phyloP scores from a whole-genome alignment of 2,113 vertebrate genomes.

The Cyanocitta stelleri region DNA sequence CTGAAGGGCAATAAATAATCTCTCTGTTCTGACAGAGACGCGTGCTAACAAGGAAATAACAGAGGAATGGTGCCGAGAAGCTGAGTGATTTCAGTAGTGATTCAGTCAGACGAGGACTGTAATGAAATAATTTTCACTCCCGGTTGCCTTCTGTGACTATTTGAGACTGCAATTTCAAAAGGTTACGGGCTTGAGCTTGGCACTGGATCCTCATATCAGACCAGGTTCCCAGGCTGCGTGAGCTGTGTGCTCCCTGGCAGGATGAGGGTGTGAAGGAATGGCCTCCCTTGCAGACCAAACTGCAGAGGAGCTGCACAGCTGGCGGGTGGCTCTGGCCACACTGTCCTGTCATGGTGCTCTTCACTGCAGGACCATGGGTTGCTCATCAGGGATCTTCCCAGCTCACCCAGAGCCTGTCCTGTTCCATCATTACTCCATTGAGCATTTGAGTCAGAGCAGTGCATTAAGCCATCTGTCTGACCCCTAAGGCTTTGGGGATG shows the following conservation, averaged over 20 bases:
- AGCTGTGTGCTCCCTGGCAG: not conserved
- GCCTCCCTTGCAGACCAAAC: not conserved
- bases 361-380: not conserved
- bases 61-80: not conserved
- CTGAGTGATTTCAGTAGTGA: slow-evolving; percentile 20
- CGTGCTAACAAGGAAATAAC: slow-evolving; percentile 7
- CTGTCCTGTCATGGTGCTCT: not conserved
- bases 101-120: not conserved
- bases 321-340: fast-evolving
- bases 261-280: not conserved
- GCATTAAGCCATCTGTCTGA: not conserved
- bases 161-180: not conserved
- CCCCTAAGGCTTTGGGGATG: fast-evolving
- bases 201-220: not conserved
- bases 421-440: not conserved
- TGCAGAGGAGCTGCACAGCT: not conserved
- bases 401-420: not conserved
- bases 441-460: not conserved
- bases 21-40: not conserved
- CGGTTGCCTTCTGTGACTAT: not conserved
- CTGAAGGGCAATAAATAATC: slow-evolving; percentile 8
- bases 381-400: not conserved
- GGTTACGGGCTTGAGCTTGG: not conserved
- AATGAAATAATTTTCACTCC: slow-evolving; percentile 20
- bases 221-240: not conserved